Percentiles rank a stretch among this genome's conserved stretches.
These are phyloP conservation scores for Drosophila ustulata DNA, from an alignment of 2,888 invertebrate genomes.

Conservation along the genomic window DNA sequence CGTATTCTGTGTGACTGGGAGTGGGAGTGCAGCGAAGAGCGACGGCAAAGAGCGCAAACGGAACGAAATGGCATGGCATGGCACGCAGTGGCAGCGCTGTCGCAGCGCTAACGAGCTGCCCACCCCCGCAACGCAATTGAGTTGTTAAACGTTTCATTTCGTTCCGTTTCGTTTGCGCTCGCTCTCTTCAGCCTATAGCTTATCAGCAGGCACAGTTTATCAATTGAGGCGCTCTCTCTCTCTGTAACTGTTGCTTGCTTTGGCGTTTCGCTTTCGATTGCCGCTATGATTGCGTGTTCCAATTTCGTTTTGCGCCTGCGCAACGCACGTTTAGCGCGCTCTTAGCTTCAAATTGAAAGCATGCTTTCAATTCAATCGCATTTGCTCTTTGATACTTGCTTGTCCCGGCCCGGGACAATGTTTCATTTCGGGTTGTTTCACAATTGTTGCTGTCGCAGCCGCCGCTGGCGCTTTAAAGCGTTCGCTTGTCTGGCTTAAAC, in stretches of 20 bases:
- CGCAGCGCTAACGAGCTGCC: background rate
- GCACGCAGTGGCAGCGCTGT: background rate
- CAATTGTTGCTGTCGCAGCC: conserved; percentile 12
- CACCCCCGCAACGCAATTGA: conserved; percentile 33
- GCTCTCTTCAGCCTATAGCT: background rate
- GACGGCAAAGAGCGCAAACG: conserved; percentile 16
- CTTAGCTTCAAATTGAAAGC: conserved; percentile 46
- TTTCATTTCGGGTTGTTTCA: conserved; percentile 28
- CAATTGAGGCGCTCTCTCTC: background rate
- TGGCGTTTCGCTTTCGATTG: conserved; percentile 20
- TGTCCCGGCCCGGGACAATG: conserved; percentile 21
- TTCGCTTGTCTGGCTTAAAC: conserved; percentile 46
- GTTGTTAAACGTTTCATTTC: conserved; percentile 35
- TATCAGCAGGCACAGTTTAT: background rate
- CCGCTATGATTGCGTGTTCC: conserved; percentile 16
- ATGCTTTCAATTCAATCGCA: conserved; percentile 32
- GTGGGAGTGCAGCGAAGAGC: conserved; percentile 14
- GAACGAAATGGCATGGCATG: conserved; percentile 15
- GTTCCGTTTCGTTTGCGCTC: conserved; percentile 4
- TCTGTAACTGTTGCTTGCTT: conserved; percentile 21
- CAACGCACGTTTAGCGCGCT: conserved; percentile 2
- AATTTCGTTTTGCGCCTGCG: conserved; percentile 35
- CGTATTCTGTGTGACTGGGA: background rate
- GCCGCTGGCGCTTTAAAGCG: conserved; percentile 41
- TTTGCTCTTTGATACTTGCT: conserved; percentile 7